Evolutionary conservation across 2,797 vertebrate species (phyloP).

Genomic region (Aselliscus stoliczkanus): DNA sequence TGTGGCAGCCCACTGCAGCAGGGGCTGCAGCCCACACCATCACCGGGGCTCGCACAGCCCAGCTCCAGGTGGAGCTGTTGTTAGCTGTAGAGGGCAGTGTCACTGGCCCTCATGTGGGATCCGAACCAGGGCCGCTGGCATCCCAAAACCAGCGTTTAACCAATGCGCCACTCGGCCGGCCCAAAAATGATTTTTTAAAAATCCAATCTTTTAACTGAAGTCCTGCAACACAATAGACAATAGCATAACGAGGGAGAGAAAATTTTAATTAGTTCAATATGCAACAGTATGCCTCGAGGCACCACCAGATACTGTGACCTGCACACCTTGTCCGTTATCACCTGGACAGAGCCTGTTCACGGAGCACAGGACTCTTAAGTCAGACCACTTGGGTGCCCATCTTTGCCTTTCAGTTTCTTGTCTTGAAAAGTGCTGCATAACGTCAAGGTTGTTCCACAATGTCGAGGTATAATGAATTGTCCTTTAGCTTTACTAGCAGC

Average conservation of each 20-base stretch:
- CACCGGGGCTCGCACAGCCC: no score
- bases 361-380: not conserved
- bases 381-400: not conserved
- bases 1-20: no score
- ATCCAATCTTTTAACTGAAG: not conserved
- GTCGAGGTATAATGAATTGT: not conserved
- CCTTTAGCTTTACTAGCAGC: not conserved
- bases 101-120: no score
- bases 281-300: not conserved
- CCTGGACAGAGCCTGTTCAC: not conserved
- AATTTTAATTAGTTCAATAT: not conserved
- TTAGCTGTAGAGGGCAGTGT: no score
- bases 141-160: no score
- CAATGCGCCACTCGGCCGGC: no score
- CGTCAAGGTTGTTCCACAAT: not conserved
- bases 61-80: no score
- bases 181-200: no score
- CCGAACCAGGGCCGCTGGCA: no score
- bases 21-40: no score
- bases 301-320: not conserved
- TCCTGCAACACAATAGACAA: not conserved
- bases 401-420: not conserved
- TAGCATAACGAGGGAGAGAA: not conserved
- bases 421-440: not conserved
- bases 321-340: not conserved